Conservation (phyloP, 1,140 invertebrate genomes). For the Chironomus tepperi region DNA sequence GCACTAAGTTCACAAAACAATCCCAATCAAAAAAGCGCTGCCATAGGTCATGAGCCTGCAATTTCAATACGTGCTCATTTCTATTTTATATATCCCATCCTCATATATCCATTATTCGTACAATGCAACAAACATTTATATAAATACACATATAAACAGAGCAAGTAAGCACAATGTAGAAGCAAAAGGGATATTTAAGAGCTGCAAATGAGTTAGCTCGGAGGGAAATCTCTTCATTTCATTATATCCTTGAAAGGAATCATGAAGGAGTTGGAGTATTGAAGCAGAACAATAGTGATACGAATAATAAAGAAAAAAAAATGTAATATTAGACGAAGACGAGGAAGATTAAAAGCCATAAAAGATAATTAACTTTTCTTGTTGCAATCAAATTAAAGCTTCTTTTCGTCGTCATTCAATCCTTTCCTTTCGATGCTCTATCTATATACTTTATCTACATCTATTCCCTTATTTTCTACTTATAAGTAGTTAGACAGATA, state of each 20-base stretch:
- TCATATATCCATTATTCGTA: no score
- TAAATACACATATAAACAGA: no score
- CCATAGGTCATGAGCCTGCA: no score
- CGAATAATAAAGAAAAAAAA: background rate
- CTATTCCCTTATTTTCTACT: background rate
- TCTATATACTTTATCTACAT: no score
- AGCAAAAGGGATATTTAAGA: background rate
- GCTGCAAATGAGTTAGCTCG: constrained; percentile 10
- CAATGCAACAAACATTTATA: no score
- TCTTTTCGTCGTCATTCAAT: background rate
- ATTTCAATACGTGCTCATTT: no score
- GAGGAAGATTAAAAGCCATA: background rate
- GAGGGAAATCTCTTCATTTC: constrained; percentile 3
- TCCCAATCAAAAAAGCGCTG: no score
- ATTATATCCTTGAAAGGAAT: background rate
- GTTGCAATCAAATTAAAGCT: constrained; percentile 12
- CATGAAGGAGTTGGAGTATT: background rate
- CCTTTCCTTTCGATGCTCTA: background rate
- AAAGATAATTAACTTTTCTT: constrained; percentile 20
- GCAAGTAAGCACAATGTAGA: background rate
- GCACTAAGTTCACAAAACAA: no score
- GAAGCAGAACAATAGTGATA: background rate
- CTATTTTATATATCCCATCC: no score
- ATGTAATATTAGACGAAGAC: background rate
- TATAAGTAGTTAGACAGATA: background rate